Base-by-base conservation (phyloP, 2,888 invertebrate species). In the Amphipoea oculea region DNA sequence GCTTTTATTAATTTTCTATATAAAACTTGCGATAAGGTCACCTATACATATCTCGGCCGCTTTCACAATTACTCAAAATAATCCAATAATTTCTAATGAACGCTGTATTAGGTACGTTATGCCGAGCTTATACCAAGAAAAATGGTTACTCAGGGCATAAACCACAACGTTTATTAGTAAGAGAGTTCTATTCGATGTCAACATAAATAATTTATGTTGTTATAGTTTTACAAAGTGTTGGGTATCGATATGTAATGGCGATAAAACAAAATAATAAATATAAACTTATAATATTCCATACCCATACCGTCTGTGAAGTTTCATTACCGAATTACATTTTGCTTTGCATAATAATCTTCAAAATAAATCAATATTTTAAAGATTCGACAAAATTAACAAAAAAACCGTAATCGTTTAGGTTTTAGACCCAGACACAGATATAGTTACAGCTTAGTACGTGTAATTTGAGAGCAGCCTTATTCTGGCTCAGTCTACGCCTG, bases 401-500 rank as follows among this genome's bases (percentile, higher is more conserved):
- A 14, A 42, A 29, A 6, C 23, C 4, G 66, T n/a, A 42, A 17
- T 29, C 11, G 20, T 11, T 68, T 17, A 29, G 29, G 20, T 45
- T 67, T 36, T 4, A 68, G 17, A 45, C 11, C 20, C 20, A 29
- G 14, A 23, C 29, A 51, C 23, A 51, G 23, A 2, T 14, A 54
- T 23, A 17, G 70, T 54, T 17, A 40, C 3, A 54, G n/a, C 4
- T 63, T 62, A 51, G 40, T 76, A 11, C 3, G 36, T 36, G 45
- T n/a, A n/a, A 17, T 51, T 48, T 82, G 48, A 65, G 23, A 48
- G 57, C 57, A 65, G n/a, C 62, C 20, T 36, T 71, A 62, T 51
- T 67, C 42, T 20, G 51, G 17, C 40, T 81, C 67, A 68, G 71
- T 83, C 68, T 12, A 40, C 29, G 29, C 68, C 14, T 62, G 67